These are phyloP conservation scores for Drosophila kohkoa DNA, from an alignment of 1,140 invertebrate genomes.

Conservation along the genomic window DNA sequence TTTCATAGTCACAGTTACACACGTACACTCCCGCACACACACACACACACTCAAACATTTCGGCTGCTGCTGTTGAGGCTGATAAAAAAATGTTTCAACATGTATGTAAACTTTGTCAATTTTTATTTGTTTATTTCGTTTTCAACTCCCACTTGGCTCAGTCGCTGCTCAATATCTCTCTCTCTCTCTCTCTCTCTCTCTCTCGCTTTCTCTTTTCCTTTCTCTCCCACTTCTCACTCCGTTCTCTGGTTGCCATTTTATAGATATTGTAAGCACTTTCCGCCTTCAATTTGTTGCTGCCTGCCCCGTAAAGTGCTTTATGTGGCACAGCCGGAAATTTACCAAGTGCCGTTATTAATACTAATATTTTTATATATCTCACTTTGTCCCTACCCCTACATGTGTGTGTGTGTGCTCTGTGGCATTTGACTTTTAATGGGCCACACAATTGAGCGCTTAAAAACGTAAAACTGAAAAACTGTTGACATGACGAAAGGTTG, in stretches of 20 bases:
- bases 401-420: slow-evolving; percentile 42
- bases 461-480: slow-evolving; percentile 34
- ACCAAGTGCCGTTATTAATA: slow-evolving; percentile 71
- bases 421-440: slow-evolving; percentile 70
- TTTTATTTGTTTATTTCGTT: slow-evolving; percentile 53
- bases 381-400: slow-evolving; percentile 14
- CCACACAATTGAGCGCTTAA: slow-evolving; percentile 51
- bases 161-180: neutral
- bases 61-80: slow-evolving; percentile 13
- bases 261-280: slow-evolving; percentile 44
- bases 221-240: neutral
- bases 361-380: slow-evolving; percentile 60
- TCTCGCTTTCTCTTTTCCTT: too few relatives aligned
- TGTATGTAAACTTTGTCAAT: slow-evolving; percentile 55
- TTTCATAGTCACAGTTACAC: slow-evolving; percentile 19
- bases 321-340: slow-evolving; percentile 52
- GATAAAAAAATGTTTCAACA: slow-evolving; percentile 49
- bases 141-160: slow-evolving; percentile 1
- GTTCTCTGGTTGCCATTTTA: slow-evolving; percentile 11
- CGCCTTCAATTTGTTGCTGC: slow-evolving; percentile 8
- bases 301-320: slow-evolving; percentile 52
- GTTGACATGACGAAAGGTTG: slow-evolving; percentile 45
- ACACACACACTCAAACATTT: neutral
- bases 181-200: slow-evolving; percentile 4
- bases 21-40: slow-evolving; percentile 1